Evolutionary conservation across 2,888 invertebrate genomes (phyloP).

Genomic region (Neocrepidodera transversa): DNA sequence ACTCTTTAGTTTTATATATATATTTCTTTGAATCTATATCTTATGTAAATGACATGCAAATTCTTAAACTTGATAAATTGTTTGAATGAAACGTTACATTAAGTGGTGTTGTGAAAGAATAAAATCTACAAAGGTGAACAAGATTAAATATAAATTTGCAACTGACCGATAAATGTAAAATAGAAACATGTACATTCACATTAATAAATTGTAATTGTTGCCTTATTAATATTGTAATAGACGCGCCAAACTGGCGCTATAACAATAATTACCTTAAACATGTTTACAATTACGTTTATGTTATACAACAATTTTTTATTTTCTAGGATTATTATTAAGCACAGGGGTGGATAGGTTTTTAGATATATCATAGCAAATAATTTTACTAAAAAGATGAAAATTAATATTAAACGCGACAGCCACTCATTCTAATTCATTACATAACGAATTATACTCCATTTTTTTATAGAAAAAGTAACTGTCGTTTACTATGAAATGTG

Average conservation of each 20-base stretch:
- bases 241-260: slow-evolving; percentile 29
- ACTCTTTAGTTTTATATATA: neutral
- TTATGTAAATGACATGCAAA: slow-evolving; percentile 7
- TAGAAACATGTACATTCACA: slow-evolving; percentile 24
- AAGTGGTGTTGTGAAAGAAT: slow-evolving; percentile 10
- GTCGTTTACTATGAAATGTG: too few species aligned
- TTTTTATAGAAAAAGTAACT: too few species aligned
- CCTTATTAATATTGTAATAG: slow-evolving; percentile 28
- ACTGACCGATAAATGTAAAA: slow-evolving; percentile 19
- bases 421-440: too few species aligned
- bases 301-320: too few species aligned
- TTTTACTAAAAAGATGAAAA: too few species aligned
- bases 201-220: slow-evolving; percentile 28
- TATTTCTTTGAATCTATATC: neutral
- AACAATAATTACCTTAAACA: slow-evolving; percentile 7
- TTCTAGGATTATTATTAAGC: too few species aligned
- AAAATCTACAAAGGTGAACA: slow-evolving; percentile 27
- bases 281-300: too few species aligned
- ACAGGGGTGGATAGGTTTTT: too few species aligned
- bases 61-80: slow-evolving; percentile 4
- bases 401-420: too few species aligned
- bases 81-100: slow-evolving; percentile 12
- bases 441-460: too few species aligned
- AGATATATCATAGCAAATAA: too few species aligned
- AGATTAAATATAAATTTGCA: slow-evolving; percentile 20